phyloP scores from a whole-genome alignment of 2,888 invertebrate species.

The Drosophila kanekoi region DNA sequence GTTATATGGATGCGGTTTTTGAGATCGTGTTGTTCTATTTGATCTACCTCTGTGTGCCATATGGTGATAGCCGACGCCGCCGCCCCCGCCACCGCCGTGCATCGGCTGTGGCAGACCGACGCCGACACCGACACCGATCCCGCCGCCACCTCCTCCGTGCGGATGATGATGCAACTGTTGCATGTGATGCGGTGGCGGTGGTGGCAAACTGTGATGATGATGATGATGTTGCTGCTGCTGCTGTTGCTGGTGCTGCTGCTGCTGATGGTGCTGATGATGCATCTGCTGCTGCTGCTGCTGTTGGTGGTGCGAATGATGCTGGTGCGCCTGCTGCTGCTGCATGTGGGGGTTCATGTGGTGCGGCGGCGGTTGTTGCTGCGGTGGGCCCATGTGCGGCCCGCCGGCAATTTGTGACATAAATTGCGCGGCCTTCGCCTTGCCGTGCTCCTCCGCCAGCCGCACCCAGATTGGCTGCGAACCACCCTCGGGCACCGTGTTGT shows the following conservation, averaged over 20 bases:
- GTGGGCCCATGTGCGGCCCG: slow-evolving; percentile 49
- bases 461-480: slow-evolving; percentile 93
- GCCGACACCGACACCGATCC: slow-evolving; percentile 46
- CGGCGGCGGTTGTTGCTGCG: slow-evolving; percentile 39
- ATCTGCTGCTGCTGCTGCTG: slow-evolving; percentile 56
- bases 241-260: slow-evolving; percentile 24
- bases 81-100: slow-evolving; percentile 51
- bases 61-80: slow-evolving; percentile 67
- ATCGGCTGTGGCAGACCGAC: slow-evolving; percentile 55
- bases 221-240: slow-evolving; percentile 45
- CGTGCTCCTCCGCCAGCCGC: slow-evolving; percentile 86
- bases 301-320: slow-evolving; percentile 39
- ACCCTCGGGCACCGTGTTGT: slow-evolving; percentile 93
- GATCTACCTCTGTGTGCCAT: slow-evolving; percentile 86
- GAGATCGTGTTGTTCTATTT: slow-evolving; percentile 84
- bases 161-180: slow-evolving; percentile 70
- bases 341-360: slow-evolving; percentile 57
- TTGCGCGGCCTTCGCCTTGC: slow-evolving; percentile 84
- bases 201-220: slow-evolving; percentile 64
- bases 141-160: slow-evolving; percentile 40
- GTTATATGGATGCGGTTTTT: slow-evolving; percentile 85
- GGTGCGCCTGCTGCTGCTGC: slow-evolving; percentile 22
- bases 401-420: slow-evolving; percentile 79
- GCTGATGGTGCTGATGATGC: slow-evolving; percentile 21
- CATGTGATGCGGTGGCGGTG: slow-evolving; percentile 66